These are phyloP conservation scores for Rhabdomys pumilio DNA, from an alignment of 2,797 vertebrate species.

Conservation along the genomic window DNA sequence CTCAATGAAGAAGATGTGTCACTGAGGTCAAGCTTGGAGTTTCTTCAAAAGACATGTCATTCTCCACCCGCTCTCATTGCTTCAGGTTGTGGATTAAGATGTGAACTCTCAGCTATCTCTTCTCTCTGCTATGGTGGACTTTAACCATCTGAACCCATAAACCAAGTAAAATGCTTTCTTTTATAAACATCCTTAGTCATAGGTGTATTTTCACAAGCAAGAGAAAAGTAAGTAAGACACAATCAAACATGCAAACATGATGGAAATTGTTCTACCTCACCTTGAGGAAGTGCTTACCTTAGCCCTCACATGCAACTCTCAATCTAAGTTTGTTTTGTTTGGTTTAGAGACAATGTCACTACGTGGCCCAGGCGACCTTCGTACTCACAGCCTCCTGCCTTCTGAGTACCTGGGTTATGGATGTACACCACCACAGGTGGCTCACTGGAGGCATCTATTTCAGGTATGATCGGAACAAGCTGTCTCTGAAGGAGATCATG, in stretches of 20 bases:
- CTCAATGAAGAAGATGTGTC: neutral
- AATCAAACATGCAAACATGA: neutral
- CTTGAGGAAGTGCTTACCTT: neutral
- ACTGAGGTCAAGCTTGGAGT: too few relatives aligned
- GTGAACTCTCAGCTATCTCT: neutral
- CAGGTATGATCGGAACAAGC: conserved; percentile 97
- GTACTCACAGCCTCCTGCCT: neutral
- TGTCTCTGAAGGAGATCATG: conserved; percentile 95
- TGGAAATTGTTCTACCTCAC: neutral
- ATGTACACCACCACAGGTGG: neutral
- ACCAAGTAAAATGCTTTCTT: neutral
- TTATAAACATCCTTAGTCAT: neutral
- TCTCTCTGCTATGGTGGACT: neutral
- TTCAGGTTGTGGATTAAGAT: neutral
- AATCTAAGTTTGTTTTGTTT: neutral
- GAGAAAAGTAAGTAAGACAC: neutral
- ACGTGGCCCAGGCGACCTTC: neutral
- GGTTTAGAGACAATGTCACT: neutral
- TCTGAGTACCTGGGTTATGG: neutral
- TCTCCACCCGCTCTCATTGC: neutral
- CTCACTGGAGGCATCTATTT: conserved; percentile 2
- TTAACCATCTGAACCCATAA: neutral
- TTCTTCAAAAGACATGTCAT: neutral
- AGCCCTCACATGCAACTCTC: neutral
- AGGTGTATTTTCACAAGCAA: neutral